These are phyloP conservation scores for Lasiommata megera DNA, from an alignment of 2,888 invertebrate genomes.

Conservation along the genomic window DNA sequence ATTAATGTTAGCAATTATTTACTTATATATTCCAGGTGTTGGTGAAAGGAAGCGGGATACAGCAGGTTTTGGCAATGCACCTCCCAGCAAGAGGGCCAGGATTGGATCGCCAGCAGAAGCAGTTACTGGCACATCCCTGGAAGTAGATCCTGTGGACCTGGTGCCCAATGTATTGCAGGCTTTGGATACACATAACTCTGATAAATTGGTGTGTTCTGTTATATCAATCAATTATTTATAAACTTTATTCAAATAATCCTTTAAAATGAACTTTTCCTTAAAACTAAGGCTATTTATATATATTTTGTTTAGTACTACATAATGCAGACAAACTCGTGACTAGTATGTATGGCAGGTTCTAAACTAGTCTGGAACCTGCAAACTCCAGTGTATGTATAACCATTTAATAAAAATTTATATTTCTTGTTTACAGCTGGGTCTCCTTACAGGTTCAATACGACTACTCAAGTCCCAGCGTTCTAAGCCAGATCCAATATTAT, in stretches of 20 bases:
- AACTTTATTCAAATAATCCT: too few relatives aligned
- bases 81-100: slow-evolving; percentile 70
- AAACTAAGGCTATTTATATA: too few relatives aligned
- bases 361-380: too few relatives aligned
- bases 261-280: too few relatives aligned
- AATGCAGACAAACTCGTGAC: too few relatives aligned
- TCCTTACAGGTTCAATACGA: slow-evolving; percentile 94
- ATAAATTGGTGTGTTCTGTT: slow-evolving; percentile 87
- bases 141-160: slow-evolving; percentile 90
- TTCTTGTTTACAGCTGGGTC: slow-evolving; percentile 78
- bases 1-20: background rate
- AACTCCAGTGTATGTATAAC: too few relatives aligned
- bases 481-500: slow-evolving; percentile 91
- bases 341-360: too few relatives aligned
- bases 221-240: too few relatives aligned
- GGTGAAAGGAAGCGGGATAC: slow-evolving; percentile 87
- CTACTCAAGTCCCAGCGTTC: slow-evolving; percentile 88
- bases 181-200: slow-evolving; percentile 89
- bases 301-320: too few relatives aligned
- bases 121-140: slow-evolving; percentile 82
- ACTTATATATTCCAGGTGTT: slow-evolving; percentile 51
- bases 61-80: slow-evolving; percentile 79
- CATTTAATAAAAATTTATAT: slow-evolving; percentile 6
- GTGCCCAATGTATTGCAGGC: slow-evolving; percentile 88
- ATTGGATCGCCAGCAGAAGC: slow-evolving; percentile 74